Percentiles rank a stretch among this genome's conserved stretches.
These are phyloP conservation scores for Pachydiplax longipennis DNA, from an alignment of 2,888 invertebrate genomes.

Conservation along the genomic window DNA sequence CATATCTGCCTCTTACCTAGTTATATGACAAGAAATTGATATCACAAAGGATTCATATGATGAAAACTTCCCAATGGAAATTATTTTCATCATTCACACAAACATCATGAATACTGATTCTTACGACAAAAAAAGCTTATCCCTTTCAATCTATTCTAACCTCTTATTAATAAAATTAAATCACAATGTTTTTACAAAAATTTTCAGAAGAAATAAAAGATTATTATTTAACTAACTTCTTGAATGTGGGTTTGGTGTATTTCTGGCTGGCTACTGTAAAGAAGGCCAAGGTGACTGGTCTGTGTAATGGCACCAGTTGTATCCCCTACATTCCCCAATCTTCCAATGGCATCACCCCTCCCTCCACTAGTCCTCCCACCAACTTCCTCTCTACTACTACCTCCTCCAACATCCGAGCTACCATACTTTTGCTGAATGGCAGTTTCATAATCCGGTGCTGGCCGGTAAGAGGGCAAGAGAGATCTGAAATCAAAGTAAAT, in stretches of 20 bases:
- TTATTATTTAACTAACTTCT: conserved; percentile 50
- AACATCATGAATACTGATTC: too few species aligned
- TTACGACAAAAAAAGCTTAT: not conserved
- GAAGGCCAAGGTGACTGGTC: conserved; percentile 59
- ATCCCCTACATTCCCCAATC: conserved; percentile 57
- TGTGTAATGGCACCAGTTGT: conserved; percentile 51
- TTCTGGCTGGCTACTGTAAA: conserved; percentile 78
- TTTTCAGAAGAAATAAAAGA: not conserved
- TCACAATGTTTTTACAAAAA: not conserved
- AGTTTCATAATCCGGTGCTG: conserved; percentile 94
- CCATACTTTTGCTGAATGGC: conserved; percentile 87
- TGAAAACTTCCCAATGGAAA: not conserved
- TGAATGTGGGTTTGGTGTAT: conserved; percentile 66
- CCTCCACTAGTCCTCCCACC: conserved; percentile 53
- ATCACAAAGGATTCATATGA: not conserved
- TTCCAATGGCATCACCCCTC: conserved; percentile 60
- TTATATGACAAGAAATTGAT: conserved; percentile 40
- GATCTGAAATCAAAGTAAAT: conserved; percentile 67
- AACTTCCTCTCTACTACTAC: conserved; percentile 48
- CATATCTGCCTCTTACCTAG: conserved; percentile 49
- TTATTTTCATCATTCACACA: not conserved
- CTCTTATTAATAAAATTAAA: not conserved
- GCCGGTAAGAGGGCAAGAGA: conserved; percentile 83
- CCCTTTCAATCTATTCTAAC: not conserved
- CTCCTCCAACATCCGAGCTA: conserved; percentile 49